phyloP scores from a whole-genome alignment of 2,113 vertebrate genomes.

The Aspidoscelis tigris region DNA sequence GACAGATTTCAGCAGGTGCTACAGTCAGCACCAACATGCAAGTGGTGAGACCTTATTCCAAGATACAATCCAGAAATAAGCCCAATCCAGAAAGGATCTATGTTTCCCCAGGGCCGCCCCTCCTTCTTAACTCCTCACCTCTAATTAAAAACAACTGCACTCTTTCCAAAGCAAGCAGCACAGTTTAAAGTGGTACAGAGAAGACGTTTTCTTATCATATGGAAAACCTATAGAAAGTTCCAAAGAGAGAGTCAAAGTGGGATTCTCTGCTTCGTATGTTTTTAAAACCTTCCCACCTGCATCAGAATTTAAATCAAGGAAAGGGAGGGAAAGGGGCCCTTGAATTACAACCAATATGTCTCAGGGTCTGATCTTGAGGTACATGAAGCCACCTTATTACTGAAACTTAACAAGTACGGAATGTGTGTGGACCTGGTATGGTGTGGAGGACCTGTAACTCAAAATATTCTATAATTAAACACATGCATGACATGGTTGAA shows the following conservation, averaged over 20 bases:
- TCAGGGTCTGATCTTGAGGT: not conserved
- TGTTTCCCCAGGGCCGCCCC: not conserved
- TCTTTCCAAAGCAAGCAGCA: not conserved
- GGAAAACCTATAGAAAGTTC: not conserved
- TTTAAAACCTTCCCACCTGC: not conserved
- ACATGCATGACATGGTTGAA: too few species aligned
- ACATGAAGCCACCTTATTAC: too few species aligned
- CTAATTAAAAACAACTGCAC: not conserved
- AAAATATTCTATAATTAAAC: too few species aligned
- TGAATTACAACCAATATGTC: not conserved
- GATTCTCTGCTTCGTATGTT: not conserved
- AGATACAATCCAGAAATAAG: too few species aligned
- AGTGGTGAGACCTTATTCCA: too few species aligned
- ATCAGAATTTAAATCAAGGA: not conserved
- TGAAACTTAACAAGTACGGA: too few species aligned
- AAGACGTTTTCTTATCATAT: too few species aligned
- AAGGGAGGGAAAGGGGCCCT: not conserved
- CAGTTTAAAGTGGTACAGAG: not conserved
- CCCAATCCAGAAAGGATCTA: not conserved
- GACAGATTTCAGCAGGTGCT: too few species aligned
- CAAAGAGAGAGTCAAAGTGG: not conserved
- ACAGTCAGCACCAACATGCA: too few species aligned
- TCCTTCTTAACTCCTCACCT: not conserved
- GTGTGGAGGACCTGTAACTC: too few species aligned
- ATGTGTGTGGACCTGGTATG: too few species aligned